Evolutionary conservation across 2,113 vertebrate species (phyloP), one percentile per base, ranked within the genome.

Genomic region (Malurus alboscapulatus): DNA sequence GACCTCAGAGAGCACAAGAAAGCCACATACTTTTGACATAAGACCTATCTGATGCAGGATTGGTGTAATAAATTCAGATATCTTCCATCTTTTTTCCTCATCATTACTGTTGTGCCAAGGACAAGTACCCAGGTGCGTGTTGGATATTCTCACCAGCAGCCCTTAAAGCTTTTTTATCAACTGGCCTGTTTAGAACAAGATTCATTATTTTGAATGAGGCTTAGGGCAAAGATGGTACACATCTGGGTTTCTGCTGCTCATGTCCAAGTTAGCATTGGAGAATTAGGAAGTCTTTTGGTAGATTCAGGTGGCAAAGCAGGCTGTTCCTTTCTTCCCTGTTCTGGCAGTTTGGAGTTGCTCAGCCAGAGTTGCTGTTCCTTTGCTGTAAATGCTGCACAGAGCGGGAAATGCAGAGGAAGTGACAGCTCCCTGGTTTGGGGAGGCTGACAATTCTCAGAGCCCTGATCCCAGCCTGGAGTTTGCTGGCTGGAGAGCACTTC

Each of bases 21-120:
- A 25, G 25, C 32, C 38, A 17, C 26, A 1, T 32, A 6, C 6
- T 7, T 69, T 83, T 47, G 12, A 3, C 32, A 0, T 13, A 47
- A 75, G 53, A 40, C 8, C 24, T n/a, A 14, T 50, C 38, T 47
- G 30, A 19, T 90, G 19, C 17, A 34, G n/a, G 59, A 44, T 21
- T 51, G 74, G 17, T 27, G 6, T 27, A 44, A 58, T 68, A 50
- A 77, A 26, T 30, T 78, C 38, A 8, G 2, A 0, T 27, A 21
- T 12, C 47, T 84, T 92, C 55, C n/a, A 10, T 42, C 22, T 66
- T 20, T 58, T 93, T 74, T 79, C 58, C 10, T 10, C 22, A 27
- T 81, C 36, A 6, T 20, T 50, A 0, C 15, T 57, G 2, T n/a
- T 69, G 36, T 76, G 38, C 38, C 53, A 36, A 88, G 48, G 34